Evolutionary conservation across 2,888 invertebrate genomes (phyloP).

Genomic region (Ptilodon capucinus): DNA sequence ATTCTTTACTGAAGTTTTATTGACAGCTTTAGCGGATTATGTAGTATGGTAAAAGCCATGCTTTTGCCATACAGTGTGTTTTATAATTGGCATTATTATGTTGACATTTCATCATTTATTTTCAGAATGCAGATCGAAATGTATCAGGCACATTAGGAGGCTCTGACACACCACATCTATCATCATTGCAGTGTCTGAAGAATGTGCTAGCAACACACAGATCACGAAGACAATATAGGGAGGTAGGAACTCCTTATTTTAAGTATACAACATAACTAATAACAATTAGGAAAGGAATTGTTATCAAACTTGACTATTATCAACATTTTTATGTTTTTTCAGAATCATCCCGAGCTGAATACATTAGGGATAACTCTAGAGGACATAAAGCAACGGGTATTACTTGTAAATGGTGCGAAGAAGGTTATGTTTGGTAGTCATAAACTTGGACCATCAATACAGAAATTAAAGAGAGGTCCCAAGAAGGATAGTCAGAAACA

Average conservation of each 20-base stretch:
- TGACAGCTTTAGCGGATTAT: too few relatives aligned
- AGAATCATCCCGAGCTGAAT: slow-evolving; percentile 89
- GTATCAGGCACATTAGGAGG: slow-evolving; percentile 68
- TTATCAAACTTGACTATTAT: background rate
- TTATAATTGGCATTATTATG: too few relatives aligned
- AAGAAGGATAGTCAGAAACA: slow-evolving; percentile 62
- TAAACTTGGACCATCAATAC: slow-evolving; percentile 56
- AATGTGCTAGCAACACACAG: slow-evolving; percentile 88
- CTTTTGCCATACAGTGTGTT: background rate
- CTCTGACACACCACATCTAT: slow-evolving; percentile 58
- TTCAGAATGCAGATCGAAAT: slow-evolving; percentile 58
- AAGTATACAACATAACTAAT: too few relatives aligned
- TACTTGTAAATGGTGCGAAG: slow-evolving; percentile 75
- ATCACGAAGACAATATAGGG: slow-evolving; percentile 86
- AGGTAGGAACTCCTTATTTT: slow-evolving; percentile 76
- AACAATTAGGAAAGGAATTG: too few relatives aligned
- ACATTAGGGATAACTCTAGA: slow-evolving; percentile 89
- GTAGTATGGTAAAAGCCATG: too few relatives aligned
- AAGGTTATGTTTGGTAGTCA: slow-evolving; percentile 74
- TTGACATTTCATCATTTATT: background rate
- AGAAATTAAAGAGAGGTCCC: slow-evolving; percentile 58
- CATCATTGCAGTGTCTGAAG: slow-evolving; percentile 85
- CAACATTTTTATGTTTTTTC: slow-evolving; percentile 1
- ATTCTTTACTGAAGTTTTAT: too few relatives aligned
- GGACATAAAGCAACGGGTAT: slow-evolving; percentile 80